Evolutionary conservation across 2,797 vertebrate genomes (phyloP).

Genomic region (Artibeus jamaicensis): DNA sequence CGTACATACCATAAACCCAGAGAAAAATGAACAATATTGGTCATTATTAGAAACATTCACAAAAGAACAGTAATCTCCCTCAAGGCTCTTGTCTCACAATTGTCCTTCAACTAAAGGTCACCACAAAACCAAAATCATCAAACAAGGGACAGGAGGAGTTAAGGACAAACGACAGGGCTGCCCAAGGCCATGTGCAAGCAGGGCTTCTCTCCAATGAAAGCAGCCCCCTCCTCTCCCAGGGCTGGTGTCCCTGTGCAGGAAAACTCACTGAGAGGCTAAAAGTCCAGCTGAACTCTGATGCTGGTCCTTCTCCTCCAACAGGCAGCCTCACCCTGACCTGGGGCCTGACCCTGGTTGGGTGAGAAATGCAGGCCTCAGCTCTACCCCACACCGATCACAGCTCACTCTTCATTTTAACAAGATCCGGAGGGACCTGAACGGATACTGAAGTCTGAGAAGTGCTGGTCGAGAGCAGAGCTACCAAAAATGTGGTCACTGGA

Average conservation of each 20-base stretch:
- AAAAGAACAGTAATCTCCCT: not conserved
- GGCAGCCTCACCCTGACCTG: not conserved
- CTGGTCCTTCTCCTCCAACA: not conserved
- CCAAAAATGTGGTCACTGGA: not conserved
- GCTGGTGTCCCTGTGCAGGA: not conserved
- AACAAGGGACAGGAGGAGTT: not conserved
- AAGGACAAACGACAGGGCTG: not conserved
- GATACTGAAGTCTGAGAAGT: not conserved
- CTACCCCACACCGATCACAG: not conserved
- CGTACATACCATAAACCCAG: not conserved
- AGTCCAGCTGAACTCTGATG: not conserved
- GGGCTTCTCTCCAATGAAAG: not conserved
- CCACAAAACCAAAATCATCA: not conserved
- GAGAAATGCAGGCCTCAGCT: not conserved
- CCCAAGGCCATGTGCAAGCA: not conserved
- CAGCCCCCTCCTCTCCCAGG: not conserved
- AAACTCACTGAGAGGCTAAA: not conserved
- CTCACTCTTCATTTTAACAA: not conserved
- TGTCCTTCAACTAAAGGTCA: not conserved
- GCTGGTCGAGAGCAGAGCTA: not conserved
- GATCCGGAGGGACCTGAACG: not conserved
- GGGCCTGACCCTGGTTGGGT: not conserved
- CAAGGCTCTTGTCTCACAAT: not conserved
- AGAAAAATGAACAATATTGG: not conserved
- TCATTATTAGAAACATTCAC: not conserved